phyloP scores from a whole-genome alignment of 92 coral and sea anemone genomes.

The Porites lobata region DNA sequence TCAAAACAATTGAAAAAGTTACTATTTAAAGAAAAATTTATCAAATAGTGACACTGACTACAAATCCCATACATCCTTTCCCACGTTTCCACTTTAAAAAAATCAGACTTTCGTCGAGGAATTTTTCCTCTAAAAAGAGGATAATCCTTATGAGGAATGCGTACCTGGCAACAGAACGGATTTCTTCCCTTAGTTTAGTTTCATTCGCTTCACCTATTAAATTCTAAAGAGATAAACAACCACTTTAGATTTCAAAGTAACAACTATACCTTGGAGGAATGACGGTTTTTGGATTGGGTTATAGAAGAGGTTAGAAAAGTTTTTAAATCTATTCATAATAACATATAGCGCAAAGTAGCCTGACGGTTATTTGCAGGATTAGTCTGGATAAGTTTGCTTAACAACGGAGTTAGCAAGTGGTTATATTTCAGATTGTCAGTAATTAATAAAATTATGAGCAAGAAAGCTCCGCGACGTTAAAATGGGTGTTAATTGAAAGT shows the following conservation, averaged over 20 bases:
- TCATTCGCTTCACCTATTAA: conserved; percentile 84
- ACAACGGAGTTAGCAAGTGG: no score
- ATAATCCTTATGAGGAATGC: not conserved
- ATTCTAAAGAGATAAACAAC: conserved; percentile 43
- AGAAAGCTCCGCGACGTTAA: not conserved
- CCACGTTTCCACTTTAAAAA: no score
- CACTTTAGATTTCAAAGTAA: not conserved
- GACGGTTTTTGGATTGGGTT: not conserved
- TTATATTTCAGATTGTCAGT: not conserved
- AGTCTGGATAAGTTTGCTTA: no score
- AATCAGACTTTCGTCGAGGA: not conserved
- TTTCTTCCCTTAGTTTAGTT: conserved; percentile 79
- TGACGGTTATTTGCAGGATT: no score
- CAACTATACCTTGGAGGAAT: not conserved
- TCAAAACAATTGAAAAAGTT: no score
- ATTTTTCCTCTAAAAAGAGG: not conserved
- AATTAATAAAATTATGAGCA: not conserved
- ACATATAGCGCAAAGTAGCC: no score
- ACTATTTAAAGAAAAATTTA: no score
- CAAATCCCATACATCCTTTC: no score
- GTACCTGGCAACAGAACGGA: conserved; percentile 86
- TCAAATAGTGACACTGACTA: no score
- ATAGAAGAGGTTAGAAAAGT: not conserved
- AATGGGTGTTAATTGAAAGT: not conserved
- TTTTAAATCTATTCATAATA: no score